Evolutionary conservation across 2,888 invertebrate species (phyloP).

Genomic region (Limenitis camilla): DNA sequence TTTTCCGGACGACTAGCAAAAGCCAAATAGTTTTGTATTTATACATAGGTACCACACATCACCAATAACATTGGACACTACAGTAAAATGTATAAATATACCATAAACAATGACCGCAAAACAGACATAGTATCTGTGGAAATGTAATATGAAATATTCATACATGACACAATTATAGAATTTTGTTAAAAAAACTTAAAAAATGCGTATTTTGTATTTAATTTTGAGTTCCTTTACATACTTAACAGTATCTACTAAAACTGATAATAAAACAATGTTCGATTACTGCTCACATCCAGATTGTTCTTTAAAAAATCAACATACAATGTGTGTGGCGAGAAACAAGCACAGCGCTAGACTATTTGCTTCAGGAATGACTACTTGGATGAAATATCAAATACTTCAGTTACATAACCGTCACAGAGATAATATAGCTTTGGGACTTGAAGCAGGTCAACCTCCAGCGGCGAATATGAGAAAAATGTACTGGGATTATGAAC

Average conservation of each 20-base stretch:
- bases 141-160: too few relatives aligned
- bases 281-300: slow-evolving; percentile 61
- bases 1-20: too few relatives aligned
- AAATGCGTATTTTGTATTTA: slow-evolving; percentile 18
- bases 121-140: too few relatives aligned
- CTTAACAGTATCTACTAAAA: slow-evolving; percentile 28
- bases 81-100: too few relatives aligned
- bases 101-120: too few relatives aligned
- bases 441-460: slow-evolving; percentile 63
- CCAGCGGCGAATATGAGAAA: slow-evolving; percentile 68
- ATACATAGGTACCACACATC: too few relatives aligned
- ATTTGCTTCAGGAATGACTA: slow-evolving; percentile 61
- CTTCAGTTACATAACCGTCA: slow-evolving; percentile 61
- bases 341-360: slow-evolving; percentile 52
- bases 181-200: too few relatives aligned
- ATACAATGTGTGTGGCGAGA: slow-evolving; percentile 55
- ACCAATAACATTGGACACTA: too few relatives aligned
- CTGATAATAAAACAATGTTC: slow-evolving; percentile 14
- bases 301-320: slow-evolving; percentile 59
- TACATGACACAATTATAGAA: too few relatives aligned
- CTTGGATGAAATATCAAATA: slow-evolving; percentile 65
- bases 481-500: slow-evolving; percentile 69
- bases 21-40: too few relatives aligned
- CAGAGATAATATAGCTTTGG: slow-evolving; percentile 65
- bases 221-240: slow-evolving; percentile 39